Conservation (phyloP, 2,113 vertebrate species). For the Tachysurus fulvidraco region DNA sequence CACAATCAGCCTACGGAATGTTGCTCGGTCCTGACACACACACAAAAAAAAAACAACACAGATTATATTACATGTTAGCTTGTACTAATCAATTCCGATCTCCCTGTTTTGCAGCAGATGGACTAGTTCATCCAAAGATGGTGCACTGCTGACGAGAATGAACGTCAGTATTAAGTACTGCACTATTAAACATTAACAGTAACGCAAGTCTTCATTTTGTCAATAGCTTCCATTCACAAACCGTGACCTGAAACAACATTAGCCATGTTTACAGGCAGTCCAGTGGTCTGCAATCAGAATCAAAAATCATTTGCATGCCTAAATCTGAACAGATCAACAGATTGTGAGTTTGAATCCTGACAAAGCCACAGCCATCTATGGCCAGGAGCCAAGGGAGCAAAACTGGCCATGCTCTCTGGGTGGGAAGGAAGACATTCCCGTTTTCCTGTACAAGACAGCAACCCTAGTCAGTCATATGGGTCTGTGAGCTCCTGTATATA, state of each 20-base stretch:
- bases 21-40: constrained; percentile 84
- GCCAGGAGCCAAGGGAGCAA: not conserved
- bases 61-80: not conserved
- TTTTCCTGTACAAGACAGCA: not conserved
- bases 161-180: not conserved
- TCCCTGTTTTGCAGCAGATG: not conserved
- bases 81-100: not conserved
- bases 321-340: not conserved
- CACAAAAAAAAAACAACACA: too few relatives aligned
- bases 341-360: not conserved
- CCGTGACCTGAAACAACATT: not conserved
- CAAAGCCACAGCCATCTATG: not conserved
- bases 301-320: not conserved
- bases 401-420: not conserved
- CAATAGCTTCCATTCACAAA: not conserved
- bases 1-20: constrained; percentile 95
- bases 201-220: not conserved
- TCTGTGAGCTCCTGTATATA: not conserved
- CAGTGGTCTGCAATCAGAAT: not conserved
- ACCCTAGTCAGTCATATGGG: not conserved
- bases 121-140: not conserved
- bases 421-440: not conserved
- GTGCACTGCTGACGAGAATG: not conserved
- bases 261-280: not conserved
- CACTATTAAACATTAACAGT: not conserved